A percentile compares a stretch with the other conserved stretches of the same genome.
These are phyloP conservation scores for Apogon talboti DNA, from an alignment of 2,797 vertebrate genomes.

Conservation along the genomic window DNA sequence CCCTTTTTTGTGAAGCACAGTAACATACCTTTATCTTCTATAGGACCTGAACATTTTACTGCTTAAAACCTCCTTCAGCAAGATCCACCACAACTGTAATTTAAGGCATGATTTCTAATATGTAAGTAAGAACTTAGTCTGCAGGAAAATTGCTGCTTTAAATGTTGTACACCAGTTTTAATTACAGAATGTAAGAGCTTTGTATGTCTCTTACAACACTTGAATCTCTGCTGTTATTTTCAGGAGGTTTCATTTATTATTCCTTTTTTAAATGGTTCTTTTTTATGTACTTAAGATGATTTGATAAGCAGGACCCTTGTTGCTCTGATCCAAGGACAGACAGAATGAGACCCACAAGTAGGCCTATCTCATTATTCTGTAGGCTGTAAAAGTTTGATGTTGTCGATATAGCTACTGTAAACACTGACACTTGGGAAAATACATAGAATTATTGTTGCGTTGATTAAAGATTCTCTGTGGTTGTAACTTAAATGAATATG, in stretches of 20 bases:
- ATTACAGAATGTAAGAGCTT: slow-evolving; percentile 5
- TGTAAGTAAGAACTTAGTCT: slow-evolving; percentile 36
- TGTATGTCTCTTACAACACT: slow-evolving; percentile 27
- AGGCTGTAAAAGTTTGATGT: slow-evolving; percentile 35
- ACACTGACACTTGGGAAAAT: slow-evolving; percentile 16
- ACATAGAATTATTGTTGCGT: slow-evolving; percentile 32
- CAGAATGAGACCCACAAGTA: slow-evolving; percentile 4
- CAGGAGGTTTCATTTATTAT: slow-evolving; percentile 47
- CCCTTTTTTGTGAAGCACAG: slow-evolving; percentile 5
- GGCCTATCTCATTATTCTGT: slow-evolving; percentile 3
- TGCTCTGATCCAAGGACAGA: slow-evolving; percentile 14
- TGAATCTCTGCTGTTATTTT: slow-evolving; percentile 39
- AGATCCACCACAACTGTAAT: slow-evolving; percentile 5
- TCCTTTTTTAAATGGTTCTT: neutral
- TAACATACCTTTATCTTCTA: neutral
- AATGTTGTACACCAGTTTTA: slow-evolving; percentile 23
- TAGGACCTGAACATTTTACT: too few relatives aligned
- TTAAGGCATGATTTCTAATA: slow-evolving; percentile 27
- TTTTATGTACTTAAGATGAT: slow-evolving; percentile 1
- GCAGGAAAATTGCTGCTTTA: slow-evolving; percentile 28
- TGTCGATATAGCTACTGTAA: slow-evolving; percentile 29
- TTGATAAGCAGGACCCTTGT: slow-evolving; percentile 16
- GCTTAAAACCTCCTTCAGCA: neutral
- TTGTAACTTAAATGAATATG: slow-evolving; percentile 40
- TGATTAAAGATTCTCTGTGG: slow-evolving; percentile 39